phyloP scores from a whole-genome alignment of 2,888 invertebrate genomes.

The Phasia obesa region DNA sequence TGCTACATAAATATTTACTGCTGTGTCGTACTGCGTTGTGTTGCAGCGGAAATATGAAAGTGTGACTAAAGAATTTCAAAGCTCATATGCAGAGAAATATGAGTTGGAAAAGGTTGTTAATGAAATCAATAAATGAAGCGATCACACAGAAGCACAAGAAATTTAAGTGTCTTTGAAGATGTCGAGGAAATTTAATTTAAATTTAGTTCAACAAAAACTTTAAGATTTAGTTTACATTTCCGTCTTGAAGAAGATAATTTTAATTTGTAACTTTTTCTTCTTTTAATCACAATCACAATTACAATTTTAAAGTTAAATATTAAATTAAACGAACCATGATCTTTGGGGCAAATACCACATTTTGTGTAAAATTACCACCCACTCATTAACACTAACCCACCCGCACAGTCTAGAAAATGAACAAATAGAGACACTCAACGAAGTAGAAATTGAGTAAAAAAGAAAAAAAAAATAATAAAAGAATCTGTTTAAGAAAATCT shows the following conservation, averaged over 20 bases:
- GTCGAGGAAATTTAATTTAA: neutral
- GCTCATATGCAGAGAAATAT: constrained; percentile 12
- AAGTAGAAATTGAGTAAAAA: constrained; percentile 5
- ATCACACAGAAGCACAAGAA: neutral
- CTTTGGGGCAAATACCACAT: constrained; percentile 50
- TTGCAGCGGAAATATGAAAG: constrained; percentile 70
- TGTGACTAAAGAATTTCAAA: constrained; percentile 72
- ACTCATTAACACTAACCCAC: constrained; percentile 45
- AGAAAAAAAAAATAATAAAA: constrained; percentile 27
- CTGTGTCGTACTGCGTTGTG: neutral
- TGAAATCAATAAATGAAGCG: too few relatives aligned
- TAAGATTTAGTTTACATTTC: neutral
- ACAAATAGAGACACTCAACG: constrained; percentile 9
- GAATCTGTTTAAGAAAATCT: constrained; percentile 52
- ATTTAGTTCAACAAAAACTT: neutral
- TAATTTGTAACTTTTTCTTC: neutral
- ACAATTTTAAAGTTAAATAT: constrained; percentile 77
- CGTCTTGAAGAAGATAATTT: neutral
- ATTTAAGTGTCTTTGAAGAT: neutral
- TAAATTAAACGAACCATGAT: constrained; percentile 81
- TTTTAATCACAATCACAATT: constrained; percentile 6
- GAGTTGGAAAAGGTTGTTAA: neutral
- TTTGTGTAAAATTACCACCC: constrained; percentile 50
- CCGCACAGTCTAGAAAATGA: neutral
- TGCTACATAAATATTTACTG: neutral